Evolutionary conservation across 1,140 invertebrate species (phyloP).

Genomic region (Octopus sinensis): DNA sequence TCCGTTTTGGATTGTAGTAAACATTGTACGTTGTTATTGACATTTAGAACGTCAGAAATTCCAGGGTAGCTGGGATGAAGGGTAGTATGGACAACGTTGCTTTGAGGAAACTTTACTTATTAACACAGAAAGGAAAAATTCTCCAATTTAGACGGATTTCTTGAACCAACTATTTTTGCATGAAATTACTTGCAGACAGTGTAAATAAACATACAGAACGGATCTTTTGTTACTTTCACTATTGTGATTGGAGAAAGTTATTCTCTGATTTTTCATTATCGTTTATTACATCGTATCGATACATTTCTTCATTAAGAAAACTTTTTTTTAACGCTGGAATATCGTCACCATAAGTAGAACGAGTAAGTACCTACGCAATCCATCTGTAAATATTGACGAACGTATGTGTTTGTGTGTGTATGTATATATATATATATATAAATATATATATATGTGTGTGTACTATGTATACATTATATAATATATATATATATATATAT

Average conservation of each 20-base stretch:
- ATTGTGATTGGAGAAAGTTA: background rate
- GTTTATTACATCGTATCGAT: no score
- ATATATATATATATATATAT: no score
- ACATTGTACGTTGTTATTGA: constrained; percentile 1
- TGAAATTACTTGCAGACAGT: background rate
- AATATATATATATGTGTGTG: no score
- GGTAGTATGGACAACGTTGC: constrained; percentile 5
- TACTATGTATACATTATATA: no score
- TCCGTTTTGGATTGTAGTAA: background rate
- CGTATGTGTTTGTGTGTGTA: no score
- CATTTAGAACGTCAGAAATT: background rate
- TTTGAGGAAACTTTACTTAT: constrained; percentile 1
- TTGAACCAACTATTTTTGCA: background rate
- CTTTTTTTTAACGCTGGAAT: background rate
- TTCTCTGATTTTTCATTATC: background rate
- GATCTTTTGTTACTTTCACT: constrained; percentile 15
- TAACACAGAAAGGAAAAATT: constrained; percentile 6
- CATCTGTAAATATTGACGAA: no score
- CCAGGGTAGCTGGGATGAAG: constrained; percentile 12
- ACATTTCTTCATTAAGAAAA: no score
- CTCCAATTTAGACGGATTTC: constrained; percentile 12
- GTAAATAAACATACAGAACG: constrained; percentile 13
- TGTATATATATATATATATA: no score
- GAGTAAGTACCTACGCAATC: background rate
- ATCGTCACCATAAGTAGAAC: background rate